Percentiles rank a stretch among this genome's conserved stretches.
phyloP scores from a whole-genome alignment of 2,113 vertebrate species.

The Channa argus region DNA sequence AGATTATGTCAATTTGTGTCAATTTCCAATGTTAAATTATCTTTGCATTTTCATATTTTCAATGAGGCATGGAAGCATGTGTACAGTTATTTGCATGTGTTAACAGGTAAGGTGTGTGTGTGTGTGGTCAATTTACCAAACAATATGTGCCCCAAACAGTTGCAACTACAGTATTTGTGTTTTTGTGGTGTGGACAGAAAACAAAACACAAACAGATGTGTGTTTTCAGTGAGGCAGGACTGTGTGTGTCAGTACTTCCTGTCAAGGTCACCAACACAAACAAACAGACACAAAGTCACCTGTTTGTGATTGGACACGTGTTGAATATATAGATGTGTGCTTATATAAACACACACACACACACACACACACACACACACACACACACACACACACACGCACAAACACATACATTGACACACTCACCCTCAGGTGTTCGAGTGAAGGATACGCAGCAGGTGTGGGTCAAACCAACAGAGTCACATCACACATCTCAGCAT shows the following conservation, averaged over 20 bases:
- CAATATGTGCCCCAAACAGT: constrained; percentile 19
- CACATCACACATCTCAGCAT: constrained; percentile 72
- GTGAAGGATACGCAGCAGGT: constrained; percentile 77
- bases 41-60: constrained; percentile 49
- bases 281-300: constrained; percentile 25
- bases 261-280: constrained; percentile 56
- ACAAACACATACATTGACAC: constrained; percentile 33
- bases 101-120: constrained; percentile 20
- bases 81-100: constrained; percentile 31
- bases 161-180: constrained; percentile 22
- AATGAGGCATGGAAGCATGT: constrained; percentile 20
- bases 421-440: constrained; percentile 54
- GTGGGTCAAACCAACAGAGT: constrained; percentile 75
- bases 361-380: constrained; percentile 15
- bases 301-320: constrained; percentile 54
- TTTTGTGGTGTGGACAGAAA: constrained; percentile 34
- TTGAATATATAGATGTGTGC: constrained; percentile 47
- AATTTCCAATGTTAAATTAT: constrained; percentile 58
- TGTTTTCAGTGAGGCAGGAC: constrained; percentile 39
- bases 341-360: constrained; percentile 9
- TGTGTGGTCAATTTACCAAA: constrained; percentile 17
- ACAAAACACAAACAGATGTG: constrained; percentile 53
- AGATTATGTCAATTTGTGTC: constrained; percentile 31
- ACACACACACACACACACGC: constrained; percentile 23
- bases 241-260: constrained; percentile 31